Evolutionary conservation across 2,797 vertebrate genomes (phyloP), one percentile per base, ranked within the genome.

Genomic region (Halcyon badia): DNA sequence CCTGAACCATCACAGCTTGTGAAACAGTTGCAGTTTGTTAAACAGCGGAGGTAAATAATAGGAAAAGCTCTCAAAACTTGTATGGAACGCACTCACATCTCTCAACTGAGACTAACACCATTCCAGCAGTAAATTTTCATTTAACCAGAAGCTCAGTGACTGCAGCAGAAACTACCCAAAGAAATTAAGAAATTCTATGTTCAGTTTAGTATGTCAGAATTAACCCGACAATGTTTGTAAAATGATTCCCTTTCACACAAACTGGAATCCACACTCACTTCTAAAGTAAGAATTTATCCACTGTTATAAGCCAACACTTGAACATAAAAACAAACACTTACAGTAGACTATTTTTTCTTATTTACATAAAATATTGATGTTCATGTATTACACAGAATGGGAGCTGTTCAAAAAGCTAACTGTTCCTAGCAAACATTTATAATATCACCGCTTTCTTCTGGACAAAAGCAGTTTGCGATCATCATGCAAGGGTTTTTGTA

Each of bases 81-180:
- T 9, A 10, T 25, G 37, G 35, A 19, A 56, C 14, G 31, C 25
- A 37, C 44, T 41, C 1, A 0, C 2, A 11, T 26, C n/a, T 71
- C 42, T 69, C n/a, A 69, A 11, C 4, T 0, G 0, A 80, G 24
- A 71, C 12, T 9, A 70, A 4, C 10, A 19, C 11, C 14, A 26
- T 65, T n/a, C 48, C 33, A 76, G 48, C 31, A 62, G 14, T 17
- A 56, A 60, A 35, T 21, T 77, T 62, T 11, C 48, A 16, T 22
- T 78, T 44, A 87, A 41, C 24, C 48, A 87, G 56, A 78, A 69
- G 9, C 30, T 49, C 54, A 9, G 49, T 26, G 42, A 62, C 9
- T 30, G 6, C 7, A 72, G 28, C 33, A 71, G 52, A 52, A 88
- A 68, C 21, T 21, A 57, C 28, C 54, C 39, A 48, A 73, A 72